Evolutionary conservation across 2,113 vertebrate species (phyloP).

Genomic region (Amblyornis subalaris): DNA sequence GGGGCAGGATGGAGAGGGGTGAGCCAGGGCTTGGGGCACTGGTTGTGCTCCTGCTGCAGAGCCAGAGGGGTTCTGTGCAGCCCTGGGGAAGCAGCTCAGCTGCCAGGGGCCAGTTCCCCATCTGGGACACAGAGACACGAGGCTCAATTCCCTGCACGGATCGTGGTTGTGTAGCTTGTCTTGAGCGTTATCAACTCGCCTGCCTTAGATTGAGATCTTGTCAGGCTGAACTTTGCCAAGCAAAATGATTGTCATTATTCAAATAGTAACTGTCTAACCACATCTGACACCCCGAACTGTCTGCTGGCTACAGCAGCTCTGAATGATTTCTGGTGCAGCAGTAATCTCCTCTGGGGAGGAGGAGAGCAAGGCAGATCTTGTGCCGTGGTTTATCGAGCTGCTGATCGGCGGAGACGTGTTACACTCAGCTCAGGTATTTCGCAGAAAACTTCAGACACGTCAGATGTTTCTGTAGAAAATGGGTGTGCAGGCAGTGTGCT

Average conservation of each 20-base stretch:
- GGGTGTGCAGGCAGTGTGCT: background rate
- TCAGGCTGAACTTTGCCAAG: background rate
- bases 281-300: background rate
- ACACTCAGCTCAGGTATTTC: background rate
- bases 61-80: background rate
- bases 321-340: constrained; percentile 3
- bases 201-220: background rate
- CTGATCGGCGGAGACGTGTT: background rate
- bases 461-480: background rate
- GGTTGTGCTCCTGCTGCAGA: background rate
- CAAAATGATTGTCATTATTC: background rate
- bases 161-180: background rate
- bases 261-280: constrained; percentile 10
- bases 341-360: background rate
- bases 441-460: background rate
- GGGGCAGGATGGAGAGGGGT: background rate
- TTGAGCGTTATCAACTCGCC: background rate
- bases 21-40: background rate
- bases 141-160: background rate
- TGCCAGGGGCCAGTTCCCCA: background rate
- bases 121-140: background rate
- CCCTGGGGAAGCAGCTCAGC: background rate
- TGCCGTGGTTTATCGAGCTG: constrained; percentile 15
- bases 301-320: background rate
- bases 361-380: background rate